Evolutionary conservation across 2,113 vertebrate species (phyloP).

Genomic region (Paralichthys olivaceus): DNA sequence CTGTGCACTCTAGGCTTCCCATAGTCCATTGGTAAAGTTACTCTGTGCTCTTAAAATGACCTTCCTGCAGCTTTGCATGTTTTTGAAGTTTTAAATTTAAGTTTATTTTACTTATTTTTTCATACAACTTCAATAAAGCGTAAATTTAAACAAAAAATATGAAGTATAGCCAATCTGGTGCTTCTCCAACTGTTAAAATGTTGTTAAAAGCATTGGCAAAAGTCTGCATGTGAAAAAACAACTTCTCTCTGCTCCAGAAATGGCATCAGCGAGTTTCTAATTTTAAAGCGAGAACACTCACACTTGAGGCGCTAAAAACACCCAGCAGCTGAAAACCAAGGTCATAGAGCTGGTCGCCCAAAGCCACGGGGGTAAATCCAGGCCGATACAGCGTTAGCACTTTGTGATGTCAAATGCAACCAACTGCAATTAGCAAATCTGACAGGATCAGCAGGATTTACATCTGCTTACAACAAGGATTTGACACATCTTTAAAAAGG

Average conservation of each 20-base stretch:
- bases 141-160: background rate
- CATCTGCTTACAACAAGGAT: background rate
- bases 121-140: background rate
- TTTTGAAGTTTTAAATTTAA: background rate
- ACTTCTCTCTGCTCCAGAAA: background rate
- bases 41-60: constrained; percentile 14
- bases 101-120: too few species aligned
- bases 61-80: constrained; percentile 12
- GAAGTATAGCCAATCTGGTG: background rate
- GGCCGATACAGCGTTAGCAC: background rate
- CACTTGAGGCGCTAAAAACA: background rate
- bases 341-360: constrained; percentile 3
- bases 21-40: constrained; percentile 11
- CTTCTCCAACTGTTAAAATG: background rate
- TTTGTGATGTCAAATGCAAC: background rate
- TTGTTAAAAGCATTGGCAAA: background rate
- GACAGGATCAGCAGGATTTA: constrained; percentile 2
- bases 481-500: background rate
- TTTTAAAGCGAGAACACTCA: constrained; percentile 8
- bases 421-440: background rate
- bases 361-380: background rate
- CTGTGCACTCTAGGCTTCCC: constrained; percentile 11
- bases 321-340: constrained; percentile 5
- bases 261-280: background rate
- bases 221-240: background rate